Base-by-base conservation (phyloP, 1,140 invertebrate genomes). In the Reticulitermes speratus region DNA sequence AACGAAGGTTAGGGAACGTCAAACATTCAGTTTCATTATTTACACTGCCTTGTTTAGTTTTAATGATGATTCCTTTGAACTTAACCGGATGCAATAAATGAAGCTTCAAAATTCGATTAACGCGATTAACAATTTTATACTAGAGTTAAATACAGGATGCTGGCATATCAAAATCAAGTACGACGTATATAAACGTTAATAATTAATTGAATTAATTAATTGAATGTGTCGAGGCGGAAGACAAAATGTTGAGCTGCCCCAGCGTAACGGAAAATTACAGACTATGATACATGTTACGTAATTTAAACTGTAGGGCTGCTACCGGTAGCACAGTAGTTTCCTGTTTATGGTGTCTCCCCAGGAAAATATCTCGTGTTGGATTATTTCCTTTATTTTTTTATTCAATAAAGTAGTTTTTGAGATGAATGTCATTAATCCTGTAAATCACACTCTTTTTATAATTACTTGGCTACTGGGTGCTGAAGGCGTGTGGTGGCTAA, bases 151-250 rank as follows among this genome's bases (percentile, higher is more conserved):
- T 2, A 7, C 65, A 75, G 65, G 25, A 75, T 30, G 65, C n/a
- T 75, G 65, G 14, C 65, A 12, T 65, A 75, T 30, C n/a, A 75
- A 6, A 75, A 75, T 7, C 65, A 75, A 75, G 16, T 30, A 25
- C 6, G 3, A 75, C n/a, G 25, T 30, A 30, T 75, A 30, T 75
- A 30, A 75, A 75, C 25, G 30, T 75, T 75, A 75, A 30, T 75
- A 75, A 75, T n/a, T 75, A 75, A 75, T 75, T 75, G 65, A 30
- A 25, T 30, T 75, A 75, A 75, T n/a, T 75, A 75, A 75, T 75
- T 75, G 65, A 30, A 25, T 30, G 65, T 75, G 30, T 30, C 65
- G 65, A 65, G 59, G 30, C 7, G 65, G 65, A 75, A 30, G 65
- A 75, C 7, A 75, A 16, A 75, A 75, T 30, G 1, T 8, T 30